Percentiles rank a stretch among this genome's conserved stretches.
These are phyloP conservation scores for Lycorma delicatula DNA, from an alignment of 1,140 invertebrate species.

Conservation along the genomic window DNA sequence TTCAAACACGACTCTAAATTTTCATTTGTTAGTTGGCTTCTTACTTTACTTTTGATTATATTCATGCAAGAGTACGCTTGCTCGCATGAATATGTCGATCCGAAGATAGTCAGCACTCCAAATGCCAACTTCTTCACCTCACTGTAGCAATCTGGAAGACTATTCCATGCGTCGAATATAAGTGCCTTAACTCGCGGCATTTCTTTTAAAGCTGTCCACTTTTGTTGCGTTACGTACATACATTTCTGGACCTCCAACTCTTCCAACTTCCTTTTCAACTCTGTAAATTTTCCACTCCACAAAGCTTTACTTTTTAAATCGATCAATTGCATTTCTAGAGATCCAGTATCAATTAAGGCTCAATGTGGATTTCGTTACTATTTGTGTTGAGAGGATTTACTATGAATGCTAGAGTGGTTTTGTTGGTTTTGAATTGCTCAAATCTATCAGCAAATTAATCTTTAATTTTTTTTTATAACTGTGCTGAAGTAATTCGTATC, in stretches of 20 bases:
- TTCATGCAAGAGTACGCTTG: conserved; percentile 29
- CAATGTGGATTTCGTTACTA: conserved; percentile 25
- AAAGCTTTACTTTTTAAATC: too few species aligned
- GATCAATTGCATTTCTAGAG: too few species aligned
- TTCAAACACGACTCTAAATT: conserved; percentile 26
- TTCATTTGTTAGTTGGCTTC: conserved; percentile 30
- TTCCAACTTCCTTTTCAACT: conserved; percentile 26
- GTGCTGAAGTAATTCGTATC: conserved; percentile 27
- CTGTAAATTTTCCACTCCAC: too few species aligned
- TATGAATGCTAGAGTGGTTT: conserved; percentile 29
- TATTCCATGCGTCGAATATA: conserved; percentile 30
- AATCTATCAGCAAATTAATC: conserved; percentile 29
- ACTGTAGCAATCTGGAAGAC: conserved; percentile 25
- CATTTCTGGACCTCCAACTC: conserved; percentile 28
- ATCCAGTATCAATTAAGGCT: conserved; percentile 26
- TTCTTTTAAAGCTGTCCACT: conserved; percentile 27
- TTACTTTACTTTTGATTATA: conserved; percentile 31
- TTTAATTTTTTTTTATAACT: conserved; percentile 28
- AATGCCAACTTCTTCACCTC: conserved; percentile 29
- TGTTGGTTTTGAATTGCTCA: conserved; percentile 32
- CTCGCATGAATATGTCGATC: conserved; percentile 30
- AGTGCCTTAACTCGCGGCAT: conserved; percentile 21
- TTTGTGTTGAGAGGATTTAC: conserved; percentile 31
- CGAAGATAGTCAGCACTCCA: conserved; percentile 25
- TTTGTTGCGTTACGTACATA: conserved; percentile 23